Evolutionary conservation across 2,113 vertebrate genomes (phyloP).

Genomic region (Miniopterus natalensis): DNA sequence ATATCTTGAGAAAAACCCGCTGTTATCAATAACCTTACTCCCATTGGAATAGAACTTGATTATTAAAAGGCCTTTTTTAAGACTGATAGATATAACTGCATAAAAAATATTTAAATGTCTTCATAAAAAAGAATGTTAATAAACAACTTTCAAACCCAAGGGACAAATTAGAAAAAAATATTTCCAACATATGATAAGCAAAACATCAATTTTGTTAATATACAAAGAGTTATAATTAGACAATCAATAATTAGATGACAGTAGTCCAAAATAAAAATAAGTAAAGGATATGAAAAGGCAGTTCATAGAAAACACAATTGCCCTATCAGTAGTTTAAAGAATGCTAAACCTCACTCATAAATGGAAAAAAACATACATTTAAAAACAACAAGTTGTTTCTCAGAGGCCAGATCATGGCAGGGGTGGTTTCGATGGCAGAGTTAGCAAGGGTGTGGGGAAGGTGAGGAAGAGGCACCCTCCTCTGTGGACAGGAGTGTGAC

Average conservation of each 20-base stretch:
- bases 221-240: neutral
- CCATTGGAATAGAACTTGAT: neutral
- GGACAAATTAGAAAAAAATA: conserved; percentile 11
- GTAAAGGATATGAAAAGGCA: neutral
- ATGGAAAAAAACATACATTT: neutral
- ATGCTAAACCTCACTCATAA: neutral
- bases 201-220: neutral
- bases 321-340: neutral
- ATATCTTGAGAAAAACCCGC: neutral
- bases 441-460: neutral
- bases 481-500: neutral
- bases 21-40: conserved; percentile 7
- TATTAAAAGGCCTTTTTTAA: conserved; percentile 50
- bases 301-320: neutral
- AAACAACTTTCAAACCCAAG: conserved; percentile 38
- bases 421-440: neutral
- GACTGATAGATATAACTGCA: neutral
- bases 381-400: neutral
- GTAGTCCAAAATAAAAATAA: conserved; percentile 25
- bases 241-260: conserved; percentile 1
- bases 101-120: conserved; percentile 23
- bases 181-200: neutral
- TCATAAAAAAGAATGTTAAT: neutral
- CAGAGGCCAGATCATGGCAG: neutral
- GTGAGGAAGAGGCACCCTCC: neutral